A percentile compares a stretch with the other conserved stretches of the same genome.
phyloP scores from a whole-genome alignment of 2,797 vertebrate genomes.

The Acanthiza pusilla region DNA sequence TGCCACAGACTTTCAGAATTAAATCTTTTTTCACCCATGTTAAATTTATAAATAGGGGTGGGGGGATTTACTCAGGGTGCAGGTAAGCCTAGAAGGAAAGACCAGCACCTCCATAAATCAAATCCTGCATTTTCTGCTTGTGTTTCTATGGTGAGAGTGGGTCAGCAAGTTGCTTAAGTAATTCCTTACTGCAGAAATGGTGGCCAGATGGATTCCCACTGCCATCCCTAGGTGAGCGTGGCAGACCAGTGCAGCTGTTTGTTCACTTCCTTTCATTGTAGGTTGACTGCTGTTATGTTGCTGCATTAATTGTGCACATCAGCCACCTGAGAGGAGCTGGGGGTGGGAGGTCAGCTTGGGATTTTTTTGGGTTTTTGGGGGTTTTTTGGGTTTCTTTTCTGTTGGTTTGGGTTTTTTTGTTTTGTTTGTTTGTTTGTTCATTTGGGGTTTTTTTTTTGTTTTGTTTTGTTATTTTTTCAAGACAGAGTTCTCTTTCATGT shows the following conservation, averaged over 20 bases:
- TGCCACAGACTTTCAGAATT: not conserved
- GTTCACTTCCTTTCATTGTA: not conserved
- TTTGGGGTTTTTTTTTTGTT: too few relatives aligned
- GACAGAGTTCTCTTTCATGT: not conserved
- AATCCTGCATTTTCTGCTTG: not conserved
- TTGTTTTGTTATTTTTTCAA: not conserved
- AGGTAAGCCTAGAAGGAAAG: not conserved
- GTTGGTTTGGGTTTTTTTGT: too few relatives aligned
- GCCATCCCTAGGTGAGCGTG: fast-evolving
- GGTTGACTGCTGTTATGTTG: not conserved
- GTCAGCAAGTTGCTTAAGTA: not conserved
- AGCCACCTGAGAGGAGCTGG: not conserved
- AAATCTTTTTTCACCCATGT: not conserved
- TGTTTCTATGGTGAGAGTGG: not conserved
- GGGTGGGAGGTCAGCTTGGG: not conserved
- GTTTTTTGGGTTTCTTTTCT: too few relatives aligned
- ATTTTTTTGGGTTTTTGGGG: too few relatives aligned
- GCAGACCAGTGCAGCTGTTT: not conserved
- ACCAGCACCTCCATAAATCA: not conserved
- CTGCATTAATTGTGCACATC: fast-evolving
- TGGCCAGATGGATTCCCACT: not conserved
- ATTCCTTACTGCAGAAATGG: not conserved
- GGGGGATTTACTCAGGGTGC: not conserved
- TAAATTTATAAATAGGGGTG: not conserved
- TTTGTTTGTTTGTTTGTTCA: too few relatives aligned